Percentiles rank a stretch among this genome's conserved stretches.
Evolutionary conservation across 2,113 vertebrate species (phyloP).

Genomic region (Centrocercus urophasianus): DNA sequence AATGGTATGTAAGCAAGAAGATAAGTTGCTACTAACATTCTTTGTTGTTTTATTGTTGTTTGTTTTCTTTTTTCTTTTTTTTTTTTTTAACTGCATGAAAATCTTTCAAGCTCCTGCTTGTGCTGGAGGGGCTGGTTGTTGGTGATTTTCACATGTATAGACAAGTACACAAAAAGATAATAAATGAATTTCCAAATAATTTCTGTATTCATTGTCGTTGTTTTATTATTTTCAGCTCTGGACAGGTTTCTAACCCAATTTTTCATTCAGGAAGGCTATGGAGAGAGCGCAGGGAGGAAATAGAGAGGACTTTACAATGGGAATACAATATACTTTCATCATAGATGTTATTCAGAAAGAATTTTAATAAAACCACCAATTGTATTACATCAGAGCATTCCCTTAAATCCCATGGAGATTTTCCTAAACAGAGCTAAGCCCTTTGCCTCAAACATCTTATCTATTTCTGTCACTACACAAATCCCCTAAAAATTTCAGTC

Average conservation of each 20-base stretch:
- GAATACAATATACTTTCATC: conserved; percentile 12
- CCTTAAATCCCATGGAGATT: conserved; percentile 71
- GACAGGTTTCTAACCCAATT: background rate
- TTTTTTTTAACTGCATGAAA: background rate
- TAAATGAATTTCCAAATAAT: background rate
- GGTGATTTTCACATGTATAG: background rate
- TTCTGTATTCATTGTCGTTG: background rate
- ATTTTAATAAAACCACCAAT: conserved; percentile 70
- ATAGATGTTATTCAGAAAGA: conserved; percentile 60
- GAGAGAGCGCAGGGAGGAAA: background rate
- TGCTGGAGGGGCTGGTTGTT: background rate
- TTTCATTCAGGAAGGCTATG: background rate
- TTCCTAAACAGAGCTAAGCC: conserved; percentile 72
- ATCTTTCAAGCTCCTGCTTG: background rate
- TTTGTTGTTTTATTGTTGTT: background rate
- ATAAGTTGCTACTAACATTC: background rate
- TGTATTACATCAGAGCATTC: conserved; percentile 68
- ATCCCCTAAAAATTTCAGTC: conserved; percentile 61
- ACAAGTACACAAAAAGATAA: background rate
- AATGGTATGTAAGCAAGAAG: background rate
- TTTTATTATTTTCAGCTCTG: background rate
- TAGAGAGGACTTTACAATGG: background rate
- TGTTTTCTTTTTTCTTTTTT: background rate
- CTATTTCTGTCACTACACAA: conserved; percentile 70
- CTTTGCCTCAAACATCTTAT: conserved; percentile 66